Evolutionary conservation across 2,888 invertebrate species (phyloP).

Genomic region (Galerucella pusilla): DNA sequence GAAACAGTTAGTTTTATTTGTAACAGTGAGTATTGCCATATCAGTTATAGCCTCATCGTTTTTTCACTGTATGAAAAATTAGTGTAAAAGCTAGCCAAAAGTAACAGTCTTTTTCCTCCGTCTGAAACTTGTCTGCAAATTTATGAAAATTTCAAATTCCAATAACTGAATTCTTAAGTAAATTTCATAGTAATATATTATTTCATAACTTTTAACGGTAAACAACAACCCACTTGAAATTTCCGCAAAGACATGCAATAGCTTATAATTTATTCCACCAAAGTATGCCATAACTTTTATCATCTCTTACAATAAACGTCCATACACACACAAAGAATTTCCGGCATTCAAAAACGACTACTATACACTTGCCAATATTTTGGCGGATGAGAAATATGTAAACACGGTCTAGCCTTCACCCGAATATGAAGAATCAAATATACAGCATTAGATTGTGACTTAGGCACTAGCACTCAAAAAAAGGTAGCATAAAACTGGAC

Average conservation of each 20-base stretch:
- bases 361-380: neutral
- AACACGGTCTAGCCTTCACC: neutral
- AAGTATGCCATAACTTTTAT: neutral
- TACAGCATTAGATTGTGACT: neutral
- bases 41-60: no score
- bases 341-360: neutral
- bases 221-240: conserved; percentile 2
- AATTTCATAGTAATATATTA: neutral
- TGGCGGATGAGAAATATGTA: neutral
- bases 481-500: neutral
- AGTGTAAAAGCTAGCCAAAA: no score
- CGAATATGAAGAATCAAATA: neutral
- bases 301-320: conserved; percentile 6
- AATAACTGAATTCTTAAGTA: neutral
- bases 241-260: neutral
- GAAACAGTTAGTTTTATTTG: no score
- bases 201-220: neutral
- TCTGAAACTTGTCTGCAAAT: no score
- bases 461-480: neutral
- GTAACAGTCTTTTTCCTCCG: no score
- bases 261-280: neutral
- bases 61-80: no score
- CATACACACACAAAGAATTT: neutral
- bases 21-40: no score
- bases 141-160: neutral